These are phyloP conservation scores for Leptinotarsa undecemlineata DNA, from an alignment of 1,140 invertebrate genomes.

Conservation along the genomic window DNA sequence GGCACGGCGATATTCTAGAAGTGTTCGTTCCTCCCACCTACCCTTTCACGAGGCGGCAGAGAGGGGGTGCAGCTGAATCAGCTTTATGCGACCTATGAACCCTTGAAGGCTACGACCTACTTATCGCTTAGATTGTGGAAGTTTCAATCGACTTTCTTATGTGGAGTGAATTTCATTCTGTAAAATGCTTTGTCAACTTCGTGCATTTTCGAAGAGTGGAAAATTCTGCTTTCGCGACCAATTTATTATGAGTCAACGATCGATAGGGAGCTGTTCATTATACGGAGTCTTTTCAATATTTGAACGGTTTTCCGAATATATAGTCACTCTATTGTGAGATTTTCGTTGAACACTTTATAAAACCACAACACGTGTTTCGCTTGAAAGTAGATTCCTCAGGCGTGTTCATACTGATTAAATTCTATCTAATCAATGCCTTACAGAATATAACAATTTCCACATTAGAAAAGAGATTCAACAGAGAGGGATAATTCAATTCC, in stretches of 20 bases:
- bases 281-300: no score
- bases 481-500: no score
- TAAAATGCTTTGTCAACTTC: constrained; percentile 3
- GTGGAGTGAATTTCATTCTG: not conserved
- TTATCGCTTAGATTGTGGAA: constrained; percentile 18
- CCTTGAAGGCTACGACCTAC: constrained; percentile 22
- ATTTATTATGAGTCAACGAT: not conserved
- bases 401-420: no score
- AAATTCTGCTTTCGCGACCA: not conserved
- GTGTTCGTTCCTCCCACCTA: not conserved
- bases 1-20: not conserved
- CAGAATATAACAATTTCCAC: no score
- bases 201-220: not conserved
- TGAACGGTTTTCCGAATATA: no score
- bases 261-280: not conserved
- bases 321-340: no score
- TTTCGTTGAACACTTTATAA: no score
- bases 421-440: no score
- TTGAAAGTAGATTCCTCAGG: no score
- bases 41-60: not conserved
- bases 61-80: constrained; percentile 18
- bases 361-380: no score
- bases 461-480: no score
- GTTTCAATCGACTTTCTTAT: constrained; percentile 17
- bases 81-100: constrained; percentile 20